Evolutionary conservation across 2,888 invertebrate species (phyloP), one percentile per base, ranked within the genome.

Genomic region (Chrysomela aeneicollis): DNA sequence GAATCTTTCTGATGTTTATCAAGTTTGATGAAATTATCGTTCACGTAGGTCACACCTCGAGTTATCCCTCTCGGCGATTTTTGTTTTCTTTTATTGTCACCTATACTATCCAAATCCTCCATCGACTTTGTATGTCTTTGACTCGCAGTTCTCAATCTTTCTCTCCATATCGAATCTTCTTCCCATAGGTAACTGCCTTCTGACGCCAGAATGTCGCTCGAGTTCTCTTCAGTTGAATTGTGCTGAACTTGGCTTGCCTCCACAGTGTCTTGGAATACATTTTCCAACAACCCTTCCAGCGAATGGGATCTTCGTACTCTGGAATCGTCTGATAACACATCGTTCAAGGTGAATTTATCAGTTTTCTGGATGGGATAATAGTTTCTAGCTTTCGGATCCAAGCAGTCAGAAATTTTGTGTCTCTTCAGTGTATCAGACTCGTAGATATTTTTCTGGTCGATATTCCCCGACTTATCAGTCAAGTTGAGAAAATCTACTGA

Each of bases 51-150:
- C 0, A 90, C 92, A 61, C 89, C 91, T n/a, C 91, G 85, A 15
- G 86, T 88, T 59, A 92, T 67, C 81, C 79, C 80, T 61, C 79
- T 70, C 0, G 78, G 70, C 30, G 78, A 71, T 62, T 81, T 80
- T 47, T 73, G 74, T 32, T 67, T 67, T 62, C 73, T 71, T 64
- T 77, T 73, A 76, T 77, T 70, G 51, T 75, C 73, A 8, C 76
- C 76, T 42, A 87, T 84, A 64, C 84, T 84, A 74, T 94, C 93
- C 60, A 94, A 85, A 81, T 93, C 92, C 74, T 94, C 94, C 83
- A 94, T 85, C 0, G 94, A 94, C 59, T 92, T 87, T 0, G 93
- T 93, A 77, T 94, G 93, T 37, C 93, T 85, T 74, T 93, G 89
- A 67, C 93, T 93, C 0, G 92, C 92, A 67, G 90, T 86, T 66